phyloP scores from a whole-genome alignment of 2,797 vertebrate species.

The Botia almorhae region DNA sequence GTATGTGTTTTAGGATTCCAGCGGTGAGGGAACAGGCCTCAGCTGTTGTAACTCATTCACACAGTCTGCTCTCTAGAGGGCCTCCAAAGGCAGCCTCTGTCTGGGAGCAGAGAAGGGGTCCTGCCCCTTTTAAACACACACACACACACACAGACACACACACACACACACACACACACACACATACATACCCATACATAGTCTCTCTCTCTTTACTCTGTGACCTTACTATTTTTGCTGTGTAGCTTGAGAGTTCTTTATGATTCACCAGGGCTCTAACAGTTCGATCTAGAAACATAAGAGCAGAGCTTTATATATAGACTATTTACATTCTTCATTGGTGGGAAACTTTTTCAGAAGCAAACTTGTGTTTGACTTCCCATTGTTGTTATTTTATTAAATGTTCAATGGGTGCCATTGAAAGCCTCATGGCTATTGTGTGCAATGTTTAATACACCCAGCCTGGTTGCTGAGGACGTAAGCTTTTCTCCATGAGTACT shows the following conservation, averaged over 20 bases:
- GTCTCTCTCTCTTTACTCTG: constrained; percentile 19
- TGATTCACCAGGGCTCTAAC: constrained; percentile 34
- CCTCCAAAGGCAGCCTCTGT: constrained; percentile 52
- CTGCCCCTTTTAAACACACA: background rate
- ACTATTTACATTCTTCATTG: constrained; percentile 31
- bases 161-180: background rate
- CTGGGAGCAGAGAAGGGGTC: constrained; percentile 31
- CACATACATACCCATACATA: constrained; percentile 14
- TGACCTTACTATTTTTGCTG: constrained; percentile 44
- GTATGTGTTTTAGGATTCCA: constrained; percentile 54
- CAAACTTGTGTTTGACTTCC: constrained; percentile 11
- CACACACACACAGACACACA: background rate
- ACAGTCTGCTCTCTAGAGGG: constrained; percentile 54
- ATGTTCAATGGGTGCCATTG: no score
- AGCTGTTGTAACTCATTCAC: constrained; percentile 49
- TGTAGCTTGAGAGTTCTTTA: constrained; percentile 27
- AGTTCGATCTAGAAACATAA: constrained; percentile 9
- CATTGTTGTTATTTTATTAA: constrained; percentile 4
- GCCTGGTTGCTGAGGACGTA: background rate
- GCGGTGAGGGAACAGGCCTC: constrained; percentile 50
- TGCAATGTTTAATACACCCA: background rate
- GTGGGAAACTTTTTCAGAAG: constrained; percentile 22
- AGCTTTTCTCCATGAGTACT: background rate
- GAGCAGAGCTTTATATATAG: constrained; percentile 13
- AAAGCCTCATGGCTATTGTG: background rate